Evolutionary conservation across 2,888 invertebrate genomes (phyloP).

Genomic region (Cephus pulcher): DNA sequence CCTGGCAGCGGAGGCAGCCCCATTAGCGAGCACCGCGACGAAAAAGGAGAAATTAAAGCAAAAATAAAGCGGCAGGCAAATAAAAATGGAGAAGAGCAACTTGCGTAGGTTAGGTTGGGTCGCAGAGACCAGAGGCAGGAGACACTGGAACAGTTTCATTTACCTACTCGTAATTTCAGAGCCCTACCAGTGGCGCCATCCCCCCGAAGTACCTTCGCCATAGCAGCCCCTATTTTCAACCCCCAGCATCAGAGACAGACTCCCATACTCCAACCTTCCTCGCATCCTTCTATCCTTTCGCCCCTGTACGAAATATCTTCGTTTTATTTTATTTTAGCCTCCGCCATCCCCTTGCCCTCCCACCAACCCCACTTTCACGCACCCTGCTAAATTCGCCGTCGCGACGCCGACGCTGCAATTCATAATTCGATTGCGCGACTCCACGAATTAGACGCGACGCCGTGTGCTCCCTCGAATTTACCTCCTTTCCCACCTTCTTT

Average conservation of each 20-base stretch:
- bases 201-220: not conserved
- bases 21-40: slow-evolving; percentile 34
- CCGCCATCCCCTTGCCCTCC: too few species aligned
- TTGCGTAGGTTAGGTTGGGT: slow-evolving; percentile 24
- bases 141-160: slow-evolving; percentile 47
- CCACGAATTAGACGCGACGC: not conserved
- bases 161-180: slow-evolving; percentile 47
- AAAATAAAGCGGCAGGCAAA: slow-evolving; percentile 39
- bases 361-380: not conserved
- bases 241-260: not conserved
- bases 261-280: not conserved
- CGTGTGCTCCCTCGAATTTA: not conserved
- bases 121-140: slow-evolving; percentile 27
- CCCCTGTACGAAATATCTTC: slow-evolving; percentile 35
- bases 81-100: slow-evolving; percentile 36
- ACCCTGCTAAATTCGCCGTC: not conserved
- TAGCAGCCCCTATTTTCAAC: not conserved
- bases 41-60: slow-evolving; percentile 46
- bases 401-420: not conserved
- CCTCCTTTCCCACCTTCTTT: not conserved
- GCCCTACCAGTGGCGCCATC: slow-evolving; percentile 18
- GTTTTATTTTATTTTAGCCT: slow-evolving; percentile 36
- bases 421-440: not conserved
- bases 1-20: slow-evolving; percentile 15
- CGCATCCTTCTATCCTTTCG: slow-evolving; percentile 5